Percentiles rank a stretch among this genome's conserved stretches.
Conservation (phyloP, 2,113 vertebrate species). For the Polyodon spathula region DNA sequence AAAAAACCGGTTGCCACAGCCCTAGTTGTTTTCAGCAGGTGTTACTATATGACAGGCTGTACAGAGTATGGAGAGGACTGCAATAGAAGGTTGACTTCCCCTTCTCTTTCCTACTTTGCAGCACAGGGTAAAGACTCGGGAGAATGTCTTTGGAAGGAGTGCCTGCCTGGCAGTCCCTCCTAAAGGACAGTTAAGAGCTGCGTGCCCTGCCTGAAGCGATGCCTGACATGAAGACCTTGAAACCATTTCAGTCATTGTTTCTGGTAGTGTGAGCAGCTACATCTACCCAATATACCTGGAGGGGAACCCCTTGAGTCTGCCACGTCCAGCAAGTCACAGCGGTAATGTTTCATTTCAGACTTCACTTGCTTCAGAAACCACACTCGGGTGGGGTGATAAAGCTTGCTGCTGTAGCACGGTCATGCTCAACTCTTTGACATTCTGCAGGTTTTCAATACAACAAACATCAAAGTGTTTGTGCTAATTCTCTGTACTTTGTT, state of each 20-base stretch:
- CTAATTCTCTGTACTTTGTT: too few relatives aligned
- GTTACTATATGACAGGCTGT: too few relatives aligned
- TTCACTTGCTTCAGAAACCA: not conserved
- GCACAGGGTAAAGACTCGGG: not conserved
- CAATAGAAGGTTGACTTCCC: too few relatives aligned
- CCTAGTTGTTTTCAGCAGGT: not conserved
- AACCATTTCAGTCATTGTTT: slow-evolving; percentile 71
- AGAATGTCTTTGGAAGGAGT: not conserved
- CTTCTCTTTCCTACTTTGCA: not conserved
- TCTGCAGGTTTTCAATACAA: too few relatives aligned
- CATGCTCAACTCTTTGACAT: too few relatives aligned
- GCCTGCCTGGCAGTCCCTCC: not conserved
- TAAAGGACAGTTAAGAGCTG: slow-evolving; percentile 19
- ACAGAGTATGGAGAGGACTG: too few relatives aligned
- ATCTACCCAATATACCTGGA: too few relatives aligned
- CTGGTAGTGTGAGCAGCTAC: slow-evolving; percentile 59
- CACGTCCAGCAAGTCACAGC: not conserved
- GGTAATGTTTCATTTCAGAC: not conserved
- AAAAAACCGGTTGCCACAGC: too few relatives aligned
- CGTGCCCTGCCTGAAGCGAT: slow-evolving; percentile 58
- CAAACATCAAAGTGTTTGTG: too few relatives aligned
- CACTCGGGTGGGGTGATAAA: too few relatives aligned
- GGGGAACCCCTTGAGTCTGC: too few relatives aligned
- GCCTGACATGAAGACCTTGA: slow-evolving; percentile 44
- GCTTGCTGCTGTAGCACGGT: too few relatives aligned